These are phyloP conservation scores for Tympanoctomys barrerae DNA, from an alignment of 2,797 vertebrate genomes.

Conservation along the genomic window DNA sequence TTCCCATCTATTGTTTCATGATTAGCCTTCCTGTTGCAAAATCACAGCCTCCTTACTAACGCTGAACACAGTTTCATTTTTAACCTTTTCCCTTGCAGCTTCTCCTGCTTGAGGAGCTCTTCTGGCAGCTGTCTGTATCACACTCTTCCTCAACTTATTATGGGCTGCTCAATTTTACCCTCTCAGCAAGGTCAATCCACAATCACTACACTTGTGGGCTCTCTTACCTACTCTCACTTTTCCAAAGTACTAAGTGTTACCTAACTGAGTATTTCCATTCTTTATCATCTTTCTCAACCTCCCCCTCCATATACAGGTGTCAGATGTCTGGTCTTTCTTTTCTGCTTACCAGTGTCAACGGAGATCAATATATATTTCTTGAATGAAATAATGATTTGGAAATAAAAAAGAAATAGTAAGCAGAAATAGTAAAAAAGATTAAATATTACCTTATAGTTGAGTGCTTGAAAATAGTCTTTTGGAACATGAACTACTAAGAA, in stretches of 20 bases:
- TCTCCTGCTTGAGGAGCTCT: neutral
- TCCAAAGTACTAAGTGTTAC: neutral
- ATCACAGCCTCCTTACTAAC: neutral
- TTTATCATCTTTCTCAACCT: neutral
- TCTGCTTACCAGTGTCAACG: neutral
- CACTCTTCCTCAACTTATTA: neutral
- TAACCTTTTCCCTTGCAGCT: neutral
- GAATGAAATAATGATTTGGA: neutral
- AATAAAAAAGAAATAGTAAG: neutral
- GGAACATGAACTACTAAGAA: neutral
- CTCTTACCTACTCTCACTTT: neutral
- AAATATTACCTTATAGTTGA: neutral
- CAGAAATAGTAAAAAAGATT: neutral
- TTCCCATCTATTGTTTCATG: neutral
- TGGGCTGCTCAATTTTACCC: neutral
- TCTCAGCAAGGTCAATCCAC: neutral
- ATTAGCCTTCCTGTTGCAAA: neutral
- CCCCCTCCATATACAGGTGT: no score
- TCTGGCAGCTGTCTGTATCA: neutral
- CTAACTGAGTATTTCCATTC: neutral
- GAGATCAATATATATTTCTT: neutral
- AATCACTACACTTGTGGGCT: neutral
- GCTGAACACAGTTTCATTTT: neutral
- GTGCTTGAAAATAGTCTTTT: neutral
- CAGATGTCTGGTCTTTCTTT: neutral